Percentiles rank a stretch among this genome's conserved stretches.
These are phyloP conservation scores for Arctopsyche grandis DNA, from an alignment of 1,140 invertebrate species.

Conservation along the genomic window DNA sequence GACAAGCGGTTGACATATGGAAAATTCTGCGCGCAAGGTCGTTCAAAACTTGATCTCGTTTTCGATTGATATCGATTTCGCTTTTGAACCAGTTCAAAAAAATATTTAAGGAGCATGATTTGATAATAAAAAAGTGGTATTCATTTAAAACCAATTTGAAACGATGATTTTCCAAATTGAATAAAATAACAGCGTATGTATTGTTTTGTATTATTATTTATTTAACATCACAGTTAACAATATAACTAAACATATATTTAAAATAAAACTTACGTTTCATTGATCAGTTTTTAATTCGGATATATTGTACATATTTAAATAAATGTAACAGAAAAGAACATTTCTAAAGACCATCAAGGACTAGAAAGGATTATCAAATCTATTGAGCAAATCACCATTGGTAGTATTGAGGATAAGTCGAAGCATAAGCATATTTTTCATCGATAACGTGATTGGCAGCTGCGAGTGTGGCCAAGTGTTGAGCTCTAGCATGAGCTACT, in stretches of 20 bases:
- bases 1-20: slow-evolving; percentile 24
- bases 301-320: background rate
- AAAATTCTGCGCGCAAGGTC: slow-evolving; percentile 21
- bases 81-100: background rate
- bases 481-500: slow-evolving; percentile 13
- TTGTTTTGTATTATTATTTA: too few relatives aligned
- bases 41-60: slow-evolving; percentile 27
- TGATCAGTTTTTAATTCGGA: background rate
- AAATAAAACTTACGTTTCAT: background rate
- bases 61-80: slow-evolving; percentile 17
- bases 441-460: background rate
- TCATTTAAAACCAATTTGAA: background rate
- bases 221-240: too few relatives aligned
- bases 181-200: too few relatives aligned
- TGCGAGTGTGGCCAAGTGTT: slow-evolving; percentile 9
- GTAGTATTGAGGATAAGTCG: slow-evolving; percentile 2
- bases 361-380: slow-evolving; percentile 4
- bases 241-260: background rate
- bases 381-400: slow-evolving; percentile 1
- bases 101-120: background rate
- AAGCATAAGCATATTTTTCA: background rate
- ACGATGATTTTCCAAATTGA: too few relatives aligned
- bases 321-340: too few relatives aligned
- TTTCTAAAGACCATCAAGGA: background rate
- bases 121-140: background rate